Evolutionary conservation across 2,797 vertebrate species (phyloP), one percentile per base, ranked within the genome.

Genomic region (Merluccius polli): DNA sequence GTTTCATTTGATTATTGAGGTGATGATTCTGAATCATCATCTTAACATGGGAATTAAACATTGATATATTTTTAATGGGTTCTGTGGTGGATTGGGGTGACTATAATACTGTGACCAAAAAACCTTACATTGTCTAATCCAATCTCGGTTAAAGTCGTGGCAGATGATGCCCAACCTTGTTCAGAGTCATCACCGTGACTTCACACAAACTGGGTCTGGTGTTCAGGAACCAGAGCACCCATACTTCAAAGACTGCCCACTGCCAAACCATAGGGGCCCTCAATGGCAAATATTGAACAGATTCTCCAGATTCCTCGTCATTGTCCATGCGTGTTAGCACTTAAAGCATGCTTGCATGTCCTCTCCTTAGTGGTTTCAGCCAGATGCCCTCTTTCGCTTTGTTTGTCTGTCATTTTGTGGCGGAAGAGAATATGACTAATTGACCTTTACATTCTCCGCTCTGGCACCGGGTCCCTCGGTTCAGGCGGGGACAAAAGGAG

Each of bases 261-360:
- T 32, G 13, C 30, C 67, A 24, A 59, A 59, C 21, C 21, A n/a
- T 21, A 65, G 59, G n/a, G 0, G 84, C 84, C 88, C 88, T 80
- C 21, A 63, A 38, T 70, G 70, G 79, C 89, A 88, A 90, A 92
- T 89, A 88, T 79, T 86, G 82, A 75, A 70, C 82, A 83, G 84
- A 94, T 94, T 93, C 91, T 90, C 63, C 75, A 85, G 81, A 92
- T 92, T 79, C 89, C 88, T 84, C 27, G 36, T 86, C 83, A 89
- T 91, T 93, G 90, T 93, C 36, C 27, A 2, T 30, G 75, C 69
- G 82, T 87, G 84, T 86, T 85, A 86, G 89, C 88, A 89, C 87
- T 84, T 85, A 80, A 24, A 24, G 33, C 70, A 24, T 1, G n/a
- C 70, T n/a, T 12, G 79, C 83, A 91, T 83, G 88, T 91, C 87